Base-by-base conservation (phyloP, 1,140 invertebrate species). In the Diachasmimorpha longicaudata region DNA sequence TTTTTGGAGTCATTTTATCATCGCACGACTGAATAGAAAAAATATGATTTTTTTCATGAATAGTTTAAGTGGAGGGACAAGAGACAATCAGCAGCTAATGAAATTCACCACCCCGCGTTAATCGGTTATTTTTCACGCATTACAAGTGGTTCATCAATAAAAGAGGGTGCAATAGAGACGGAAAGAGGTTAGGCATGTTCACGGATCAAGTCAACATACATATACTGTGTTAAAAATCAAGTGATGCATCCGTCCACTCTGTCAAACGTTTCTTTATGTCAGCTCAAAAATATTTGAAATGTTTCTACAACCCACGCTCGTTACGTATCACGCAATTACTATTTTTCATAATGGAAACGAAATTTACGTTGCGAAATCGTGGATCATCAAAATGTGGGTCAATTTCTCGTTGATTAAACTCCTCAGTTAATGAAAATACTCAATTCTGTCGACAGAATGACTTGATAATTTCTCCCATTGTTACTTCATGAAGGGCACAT, bases 211-310 rank as follows among this genome's bases (percentile, higher is more conserved):
- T 68, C 36, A 68, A 68, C 39, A 14, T 14, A 68, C 39, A 14
- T 14, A 68, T 68, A 39, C 36, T 68, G 25, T 14, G 39, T 37
- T 68, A 68, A 68, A 68, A 68, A 37, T 68, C 66, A 37, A 37
- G n/a, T 68, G 52, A 25, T 11, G n/a, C 66, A 68, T 68, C 66
- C 66, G 66, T 68, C 66, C 37, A 68, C 66, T 68, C 66, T 39
- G 36, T 68, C 66, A 68, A 68, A 68, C 36, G 21, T 25, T 63
- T 63, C 58, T 63, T 63, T 25, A 25, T 63, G 58, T 63, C 23
- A 63, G 58, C 23, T 63, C 9, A 55, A 55, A 55, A 55, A 55
- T 55, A 55, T 21, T 31, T 31, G 31, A 31, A n/a, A 42, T 42
- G 9, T n/a, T 19, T 13, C 48, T 13, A 4, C 48, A 19, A 52